Base-by-base conservation (phyloP, 2,113 vertebrate genomes). In the Abramis brama region DNA sequence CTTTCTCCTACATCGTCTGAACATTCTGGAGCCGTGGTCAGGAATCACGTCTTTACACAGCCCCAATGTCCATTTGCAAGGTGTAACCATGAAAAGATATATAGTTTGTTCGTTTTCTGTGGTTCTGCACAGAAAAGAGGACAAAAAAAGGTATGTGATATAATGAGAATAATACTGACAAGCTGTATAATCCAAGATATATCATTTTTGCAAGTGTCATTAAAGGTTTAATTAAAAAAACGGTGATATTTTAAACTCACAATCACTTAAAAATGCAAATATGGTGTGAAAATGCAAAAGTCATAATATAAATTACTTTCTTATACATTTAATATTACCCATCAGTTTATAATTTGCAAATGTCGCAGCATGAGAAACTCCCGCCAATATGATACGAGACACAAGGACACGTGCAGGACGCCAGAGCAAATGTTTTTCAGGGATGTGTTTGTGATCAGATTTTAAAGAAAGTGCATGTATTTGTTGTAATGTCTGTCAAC, bases 51-150 rank as follows among this genome's bases (percentile, higher is more conserved):
- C 57, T 75, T 23, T 79, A 83, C 81, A 73, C 19, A 62, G 33
- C 25, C 79, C 33, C 5, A 33, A 10, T 13, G 55, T 79, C 11
- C 66, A 33, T 80, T 55, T 62, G 73, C 80, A 52, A 39, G 57
- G 77, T 19, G 82, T 39, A 23, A 60, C 17, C 19, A 43, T 60
- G 36, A 86, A 60, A 55, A 27, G 21, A 85, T 59, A 76, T 33
- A 80, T 27, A 19, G 21, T 88, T 13, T 78, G 5, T 33, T 33
- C 33, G 33, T 33, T 33, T 33, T 33, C 33, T 33, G 33, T 33
- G 6, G 60, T 62, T 23, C 88, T 87, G 84, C 81, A 81, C 66
- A 74, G 23, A 84, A n/a, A 39, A 79, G 27, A 6, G n/a, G 8
- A 76, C 2, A 50, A 3, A 52, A 27, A 27, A 76, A 27, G 45